Conservation (phyloP, 2,113 vertebrate genomes). For the Pogonocichla stellata region DNA sequence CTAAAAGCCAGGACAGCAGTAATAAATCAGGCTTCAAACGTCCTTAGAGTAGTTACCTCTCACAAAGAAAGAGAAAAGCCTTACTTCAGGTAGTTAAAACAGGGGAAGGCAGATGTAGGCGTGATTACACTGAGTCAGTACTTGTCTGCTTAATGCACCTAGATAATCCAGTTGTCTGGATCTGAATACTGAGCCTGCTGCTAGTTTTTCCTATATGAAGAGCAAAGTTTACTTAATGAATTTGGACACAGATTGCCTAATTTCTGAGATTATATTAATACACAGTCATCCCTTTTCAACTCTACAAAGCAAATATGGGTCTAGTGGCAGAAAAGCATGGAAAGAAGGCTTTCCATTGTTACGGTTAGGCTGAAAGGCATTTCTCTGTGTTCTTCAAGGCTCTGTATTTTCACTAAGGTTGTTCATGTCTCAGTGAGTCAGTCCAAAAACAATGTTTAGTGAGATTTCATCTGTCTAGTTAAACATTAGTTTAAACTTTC, state of each 20-base stretch:
- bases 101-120: not conserved
- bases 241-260: not conserved
- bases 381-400: not conserved
- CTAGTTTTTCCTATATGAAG: not conserved
- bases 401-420: not conserved
- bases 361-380: not conserved
- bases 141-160: not conserved
- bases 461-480: conserved; percentile 43
- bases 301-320: not conserved
- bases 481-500: conserved; percentile 3
- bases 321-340: not conserved
- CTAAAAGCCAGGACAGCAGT: not conserved
- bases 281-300: not conserved
- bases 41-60: not conserved
- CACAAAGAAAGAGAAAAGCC: not conserved
- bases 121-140: not conserved
- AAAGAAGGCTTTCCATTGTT: not conserved
- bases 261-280: conserved; percentile 10
- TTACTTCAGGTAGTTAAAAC: not conserved
- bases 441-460: not conserved
- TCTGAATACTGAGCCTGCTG: not conserved
- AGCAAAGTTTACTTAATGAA: not conserved
- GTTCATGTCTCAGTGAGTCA: not conserved
- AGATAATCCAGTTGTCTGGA: not conserved
- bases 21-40: not conserved